Percentiles rank a stretch among this genome's conserved stretches.
phyloP scores from a whole-genome alignment of 2,797 vertebrate genomes.

The Pogoniulus pusillus region DNA sequence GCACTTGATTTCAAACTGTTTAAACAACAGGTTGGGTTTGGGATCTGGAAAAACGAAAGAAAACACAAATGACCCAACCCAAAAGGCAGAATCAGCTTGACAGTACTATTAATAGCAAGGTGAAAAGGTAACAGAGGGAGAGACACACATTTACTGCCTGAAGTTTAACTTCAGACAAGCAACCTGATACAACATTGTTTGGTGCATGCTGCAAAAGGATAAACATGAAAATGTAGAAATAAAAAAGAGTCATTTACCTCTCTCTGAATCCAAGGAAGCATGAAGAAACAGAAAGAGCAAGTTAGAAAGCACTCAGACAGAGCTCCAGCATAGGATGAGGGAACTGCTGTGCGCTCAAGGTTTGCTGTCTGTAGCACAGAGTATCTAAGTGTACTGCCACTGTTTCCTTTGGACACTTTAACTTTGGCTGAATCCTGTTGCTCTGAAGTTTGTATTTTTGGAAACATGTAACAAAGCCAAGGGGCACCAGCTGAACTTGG shows the following conservation, averaged over 20 bases:
- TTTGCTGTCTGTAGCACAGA: neutral
- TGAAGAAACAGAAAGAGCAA: constrained; percentile 78
- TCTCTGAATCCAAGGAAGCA: constrained; percentile 85
- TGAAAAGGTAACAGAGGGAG: neutral
- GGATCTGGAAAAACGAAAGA: neutral
- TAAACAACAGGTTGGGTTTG: neutral
- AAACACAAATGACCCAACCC: neutral
- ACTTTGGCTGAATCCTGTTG: constrained; percentile 50
- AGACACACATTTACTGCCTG: neutral
- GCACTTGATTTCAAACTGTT: neutral
- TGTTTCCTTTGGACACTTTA: neutral
- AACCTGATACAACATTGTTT: neutral
- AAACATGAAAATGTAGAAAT: constrained; percentile 33
- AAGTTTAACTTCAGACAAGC: neutral
- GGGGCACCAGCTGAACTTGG: constrained; percentile 71
- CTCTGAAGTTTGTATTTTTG: constrained; percentile 67
- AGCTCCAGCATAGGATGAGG: neutral
- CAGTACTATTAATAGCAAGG: neutral
- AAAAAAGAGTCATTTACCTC: constrained; percentile 75
- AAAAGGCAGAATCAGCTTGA: neutral
- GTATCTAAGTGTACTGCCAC: constrained; percentile 13
- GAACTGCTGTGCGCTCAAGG: neutral
- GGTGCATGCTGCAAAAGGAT: constrained; percentile 1
- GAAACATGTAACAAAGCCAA: constrained; percentile 65
- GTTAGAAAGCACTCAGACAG: constrained; percentile 70